phyloP scores from a whole-genome alignment of 2,797 vertebrate genomes.

The Alca torda region DNA sequence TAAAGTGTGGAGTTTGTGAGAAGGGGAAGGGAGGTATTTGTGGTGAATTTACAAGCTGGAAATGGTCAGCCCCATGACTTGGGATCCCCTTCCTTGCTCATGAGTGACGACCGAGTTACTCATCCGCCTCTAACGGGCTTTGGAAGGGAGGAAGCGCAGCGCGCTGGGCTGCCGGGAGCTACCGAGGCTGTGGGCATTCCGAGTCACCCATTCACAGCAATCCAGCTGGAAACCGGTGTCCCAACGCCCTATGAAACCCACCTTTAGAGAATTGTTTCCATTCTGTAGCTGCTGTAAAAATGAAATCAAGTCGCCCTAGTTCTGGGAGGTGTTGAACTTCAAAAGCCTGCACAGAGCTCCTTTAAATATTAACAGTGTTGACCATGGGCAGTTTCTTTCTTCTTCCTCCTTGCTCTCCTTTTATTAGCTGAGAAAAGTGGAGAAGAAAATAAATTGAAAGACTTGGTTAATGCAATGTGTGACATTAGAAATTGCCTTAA shows the following conservation, averaged over 20 bases:
- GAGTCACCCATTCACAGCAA: background rate
- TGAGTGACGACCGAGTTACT: background rate
- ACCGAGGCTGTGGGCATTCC: background rate
- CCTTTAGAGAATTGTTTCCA: background rate
- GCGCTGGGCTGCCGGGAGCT: background rate
- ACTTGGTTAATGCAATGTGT: background rate
- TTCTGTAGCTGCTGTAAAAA: background rate
- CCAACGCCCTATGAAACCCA: background rate
- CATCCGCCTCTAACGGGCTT: background rate
- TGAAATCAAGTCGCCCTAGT: background rate
- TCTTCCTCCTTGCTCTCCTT: background rate
- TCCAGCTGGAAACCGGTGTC: background rate
- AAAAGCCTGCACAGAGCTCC: accelerated
- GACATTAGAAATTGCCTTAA: constrained; percentile 22
- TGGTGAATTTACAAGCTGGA: background rate
- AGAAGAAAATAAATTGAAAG: background rate
- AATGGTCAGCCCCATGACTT: background rate
- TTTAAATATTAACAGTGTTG: background rate
- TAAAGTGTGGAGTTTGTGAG: background rate
- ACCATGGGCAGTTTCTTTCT: background rate
- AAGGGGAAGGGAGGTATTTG: background rate
- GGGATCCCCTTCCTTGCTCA: background rate
- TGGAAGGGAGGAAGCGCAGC: background rate
- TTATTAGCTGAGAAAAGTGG: background rate
- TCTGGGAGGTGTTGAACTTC: background rate